Conservation (phyloP, 1,140 invertebrate genomes). For the Mya arenaria region DNA sequence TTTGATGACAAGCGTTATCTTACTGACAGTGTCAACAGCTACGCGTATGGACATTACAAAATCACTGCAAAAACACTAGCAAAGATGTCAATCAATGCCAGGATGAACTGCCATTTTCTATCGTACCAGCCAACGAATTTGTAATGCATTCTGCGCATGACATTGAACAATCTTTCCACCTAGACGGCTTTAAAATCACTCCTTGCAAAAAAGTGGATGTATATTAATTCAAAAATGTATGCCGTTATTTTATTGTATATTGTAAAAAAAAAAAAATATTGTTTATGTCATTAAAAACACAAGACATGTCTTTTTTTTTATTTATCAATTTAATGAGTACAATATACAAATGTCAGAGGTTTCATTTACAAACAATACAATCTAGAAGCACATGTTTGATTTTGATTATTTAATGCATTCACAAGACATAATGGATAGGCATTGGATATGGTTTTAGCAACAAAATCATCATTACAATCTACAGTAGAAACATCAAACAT, state of each 20-base stretch:
- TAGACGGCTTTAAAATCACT: constrained; percentile 13
- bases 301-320: too few species aligned
- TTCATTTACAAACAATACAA: neutral
- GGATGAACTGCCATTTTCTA: constrained; percentile 5
- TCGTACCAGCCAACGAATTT: neutral
- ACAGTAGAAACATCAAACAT: neutral
- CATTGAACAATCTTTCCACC: constrained; percentile 9
- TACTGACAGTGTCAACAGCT: neutral
- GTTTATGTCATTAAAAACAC: neutral
- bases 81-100: constrained; percentile 13
- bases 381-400: constrained; percentile 11
- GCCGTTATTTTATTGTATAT: neutral
- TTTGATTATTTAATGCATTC: constrained; percentile 8
- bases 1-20: constrained; percentile 39
- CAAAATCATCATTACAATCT: neutral
- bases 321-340: too few species aligned
- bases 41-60: constrained; percentile 30
- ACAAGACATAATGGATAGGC: neutral
- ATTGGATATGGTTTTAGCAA: neutral
- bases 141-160: neutral
- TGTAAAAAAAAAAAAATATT: neutral
- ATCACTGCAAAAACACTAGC: constrained; percentile 28
- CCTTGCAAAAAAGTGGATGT: constrained; percentile 5
- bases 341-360: too few species aligned
- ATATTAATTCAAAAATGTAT: neutral